Base-by-base conservation (phyloP, 1,140 invertebrate genomes). In the Drosophila ananassae region DNA sequence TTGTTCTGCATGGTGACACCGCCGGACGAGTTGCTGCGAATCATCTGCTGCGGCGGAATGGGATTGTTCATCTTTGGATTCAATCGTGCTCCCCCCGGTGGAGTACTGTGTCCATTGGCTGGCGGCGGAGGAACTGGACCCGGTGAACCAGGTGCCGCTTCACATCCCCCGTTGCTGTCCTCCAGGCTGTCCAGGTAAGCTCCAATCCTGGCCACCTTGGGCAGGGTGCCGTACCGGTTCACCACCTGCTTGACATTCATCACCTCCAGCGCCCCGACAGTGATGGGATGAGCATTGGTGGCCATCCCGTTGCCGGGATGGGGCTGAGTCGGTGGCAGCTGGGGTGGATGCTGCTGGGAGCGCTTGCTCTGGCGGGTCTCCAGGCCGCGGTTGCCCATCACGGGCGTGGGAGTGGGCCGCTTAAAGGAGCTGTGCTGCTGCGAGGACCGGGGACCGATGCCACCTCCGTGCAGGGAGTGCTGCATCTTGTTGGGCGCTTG, bases 191-290 rank as follows among this genome's bases (percentile, higher is more conserved):
- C 98, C 12, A 99, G 92, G 92, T 98, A 99, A 0, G 98, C 98
- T 9, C 98, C 98, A 76, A 99, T 99, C 32, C 98, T 94, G 10
- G 97, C 97, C 50, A 97, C 97, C 93, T 99, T 99, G 0, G 98
- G 98, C 62, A 98, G 90, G 9, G 98, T 99, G 4, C 98, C 98
- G 91, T 99, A 99, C n/a, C 97, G 94, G 92, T 98, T 98, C 58
- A 99, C 98, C 5, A 98, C 98, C 75, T 97, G 95, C 87, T 98
- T 97, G 56, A 99, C 98, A 94, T 99, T 99, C 92, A 98, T 97
- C 72, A 98, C 98, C 93, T 99, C 98, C 64, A 99, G 93, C 12
- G 98, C 97, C 71, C 97, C 97, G 56, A 98, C 96, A 0, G 90
- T 91, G n/a, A 91, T 81, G 59, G 93, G 93, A 59, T 92, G 90